These are phyloP conservation scores for Drosophila multiciliata DNA, from an alignment of 2,888 invertebrate genomes.

Conservation along the genomic window DNA sequence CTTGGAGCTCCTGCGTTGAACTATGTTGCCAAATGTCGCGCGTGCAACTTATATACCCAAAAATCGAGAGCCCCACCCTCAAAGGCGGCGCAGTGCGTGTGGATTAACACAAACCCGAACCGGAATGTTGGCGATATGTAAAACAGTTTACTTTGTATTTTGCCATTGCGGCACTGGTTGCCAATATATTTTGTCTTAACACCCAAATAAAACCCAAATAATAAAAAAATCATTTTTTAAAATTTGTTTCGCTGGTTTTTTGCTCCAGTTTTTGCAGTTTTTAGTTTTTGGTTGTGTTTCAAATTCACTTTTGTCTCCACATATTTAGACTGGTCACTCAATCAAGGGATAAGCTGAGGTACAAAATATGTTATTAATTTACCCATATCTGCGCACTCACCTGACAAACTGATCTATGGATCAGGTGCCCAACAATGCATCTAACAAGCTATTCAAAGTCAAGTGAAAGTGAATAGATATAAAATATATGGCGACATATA, in stretches of 20 bases:
- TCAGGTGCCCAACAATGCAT: neutral
- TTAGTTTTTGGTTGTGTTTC: neutral
- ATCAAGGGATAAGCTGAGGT: conserved; percentile 30
- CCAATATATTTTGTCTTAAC: conserved; percentile 55
- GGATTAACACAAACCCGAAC: conserved; percentile 62
- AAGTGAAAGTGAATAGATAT: conserved; percentile 59
- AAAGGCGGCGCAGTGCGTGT: conserved; percentile 28
- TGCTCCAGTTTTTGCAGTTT: conserved; percentile 36
- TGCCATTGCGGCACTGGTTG: conserved; percentile 53
- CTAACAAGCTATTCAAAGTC: conserved; percentile 27
- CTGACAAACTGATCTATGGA: conserved; percentile 1
- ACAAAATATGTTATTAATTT: neutral
- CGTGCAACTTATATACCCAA: conserved; percentile 82
- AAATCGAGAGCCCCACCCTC: conserved; percentile 38
- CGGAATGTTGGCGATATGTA: conserved; percentile 74
- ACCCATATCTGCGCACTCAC: neutral
- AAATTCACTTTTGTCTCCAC: conserved; percentile 22
- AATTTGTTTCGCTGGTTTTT: neutral
- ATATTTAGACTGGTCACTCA: conserved; percentile 9
- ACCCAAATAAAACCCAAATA: conserved; percentile 36
- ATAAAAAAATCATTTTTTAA: neutral
- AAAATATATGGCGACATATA: neutral
- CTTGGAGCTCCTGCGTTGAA: conserved; percentile 83
- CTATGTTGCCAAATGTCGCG: conserved; percentile 81
- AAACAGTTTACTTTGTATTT: conserved; percentile 64